These are phyloP conservation scores for Drosophila mojavensis DNA, from an alignment of 1,140 invertebrate species.

Conservation along the genomic window DNA sequence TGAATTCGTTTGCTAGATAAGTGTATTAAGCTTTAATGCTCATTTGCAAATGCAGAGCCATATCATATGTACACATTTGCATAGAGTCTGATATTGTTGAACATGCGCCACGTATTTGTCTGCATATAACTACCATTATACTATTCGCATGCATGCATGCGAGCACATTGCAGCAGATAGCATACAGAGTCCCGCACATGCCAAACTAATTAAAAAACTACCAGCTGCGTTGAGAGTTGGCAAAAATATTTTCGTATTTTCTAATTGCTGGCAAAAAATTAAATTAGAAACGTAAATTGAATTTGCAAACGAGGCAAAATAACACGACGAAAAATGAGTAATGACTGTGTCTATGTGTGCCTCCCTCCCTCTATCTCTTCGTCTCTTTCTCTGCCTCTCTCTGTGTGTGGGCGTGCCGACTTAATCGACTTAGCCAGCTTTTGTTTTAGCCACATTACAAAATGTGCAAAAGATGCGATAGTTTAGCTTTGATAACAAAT, in stretches of 20 bases:
- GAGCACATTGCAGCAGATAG: not conserved
- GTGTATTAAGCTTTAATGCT: constrained; percentile 33
- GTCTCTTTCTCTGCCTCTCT: not conserved
- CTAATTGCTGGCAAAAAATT: constrained; percentile 58
- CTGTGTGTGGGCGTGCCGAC: constrained; percentile 28
- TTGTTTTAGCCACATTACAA: constrained; percentile 40
- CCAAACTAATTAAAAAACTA: constrained; percentile 74
- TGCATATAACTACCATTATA: constrained; percentile 34
- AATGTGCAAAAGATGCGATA: constrained; percentile 32
- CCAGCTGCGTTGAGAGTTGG: constrained; percentile 36
- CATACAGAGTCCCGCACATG: constrained; percentile 11
- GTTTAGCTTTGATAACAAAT: constrained; percentile 10
- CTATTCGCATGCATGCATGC: constrained; percentile 12
- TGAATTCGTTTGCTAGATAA: constrained; percentile 8
- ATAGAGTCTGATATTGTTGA: constrained; percentile 1
- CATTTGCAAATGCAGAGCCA: constrained; percentile 11
- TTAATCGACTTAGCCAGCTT: constrained; percentile 57
- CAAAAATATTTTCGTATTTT: constrained; percentile 78
- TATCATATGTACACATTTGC: constrained; percentile 13
- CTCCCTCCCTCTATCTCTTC: not conserved
- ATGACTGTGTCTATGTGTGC: constrained; percentile 37
- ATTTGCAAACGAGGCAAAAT: constrained; percentile 70
- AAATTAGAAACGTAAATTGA: constrained; percentile 78
- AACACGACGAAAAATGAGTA: constrained; percentile 69
- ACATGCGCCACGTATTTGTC: not conserved